Base-by-base conservation (phyloP, 2,113 vertebrate genomes). In the Gymnobelideus leadbeateri region DNA sequence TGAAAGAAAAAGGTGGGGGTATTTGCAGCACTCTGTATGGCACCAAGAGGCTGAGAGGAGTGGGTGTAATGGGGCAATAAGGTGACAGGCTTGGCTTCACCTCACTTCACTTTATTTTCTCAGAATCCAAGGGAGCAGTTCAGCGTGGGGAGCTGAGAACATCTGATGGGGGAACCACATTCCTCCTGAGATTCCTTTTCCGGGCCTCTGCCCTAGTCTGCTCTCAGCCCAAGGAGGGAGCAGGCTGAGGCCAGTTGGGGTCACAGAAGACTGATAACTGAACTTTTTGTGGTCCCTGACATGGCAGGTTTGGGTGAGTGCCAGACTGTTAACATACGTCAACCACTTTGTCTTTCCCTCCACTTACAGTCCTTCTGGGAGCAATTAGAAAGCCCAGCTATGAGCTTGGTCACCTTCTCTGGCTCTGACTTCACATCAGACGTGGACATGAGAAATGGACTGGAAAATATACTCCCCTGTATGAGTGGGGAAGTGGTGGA, bases 321-420 rank as follows among this genome's bases (percentile, higher is more conserved):
- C 96, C 97, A 96, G 0, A 93, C 96, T 97, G 95, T 98, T 97
- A 97, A 94, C 94, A 97, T 97, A 96, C 94, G 19, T 6, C 90
- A 97, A 92, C 89, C 92, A 55, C 90, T 94, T 24, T 14, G 94
- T 95, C 95, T 95, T 95, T 95, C 96, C 94, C 93, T 68, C n/a
- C 54, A 57, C 95, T 95, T 97, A 95, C 28, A 93, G 97, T 94
- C 96, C 94, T 95, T 54, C 61, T 54, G 96, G 94, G 97, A 97
- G 94, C n/a, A 89, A 93, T 97, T 93, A 93, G 51, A 57, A 92
- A 92, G 92, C 92, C 25, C 68, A 6, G 37, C 14, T 16, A 7
- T 6, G 68, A 77, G 68, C 16, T 21, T 1, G 12, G 37, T n/a
- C 37, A 21, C 68, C 37, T n/a, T 16, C 68, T n/a, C 68, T 19